Evolutionary conservation across 2,113 vertebrate genomes (phyloP), one percentile per base, ranked within the genome.

Genomic region (Oncorhynchus tshawytscha): DNA sequence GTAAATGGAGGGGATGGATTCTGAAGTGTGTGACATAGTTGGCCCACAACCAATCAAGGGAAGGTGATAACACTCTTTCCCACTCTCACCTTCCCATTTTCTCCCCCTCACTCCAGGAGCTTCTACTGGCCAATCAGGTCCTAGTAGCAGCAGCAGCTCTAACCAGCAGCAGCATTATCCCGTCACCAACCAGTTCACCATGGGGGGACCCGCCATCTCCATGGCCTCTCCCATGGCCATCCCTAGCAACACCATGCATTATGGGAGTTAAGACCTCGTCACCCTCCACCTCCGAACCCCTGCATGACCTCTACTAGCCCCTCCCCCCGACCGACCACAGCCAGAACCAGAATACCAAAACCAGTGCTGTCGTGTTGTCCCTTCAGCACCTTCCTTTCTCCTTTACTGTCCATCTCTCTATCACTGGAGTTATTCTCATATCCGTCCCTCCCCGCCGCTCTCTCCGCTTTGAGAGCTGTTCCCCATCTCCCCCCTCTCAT

Each of bases 221-320:
- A 98, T 98, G 96, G 96, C 96, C 22, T 98, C 96, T 0, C 96
- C 96, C 4, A 96, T 98, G 95, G 96, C 95, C 83, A 95, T 98
- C 91, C 95, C 95, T 70, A 96, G 94, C 94, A 97, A 96, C 94
- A 97, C 96, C 90, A 94, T 97, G 95, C 96, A 98, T 92, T 97
- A 98, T 49, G 96, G 96, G 81, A 97, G 95, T 93, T 97, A 96
- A 85, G 81, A 85, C 67, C 71, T 69, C 6, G 27, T 39, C 22
- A 72, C 73, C 81, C n/a, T 70, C 67, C 74, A n/a, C 80, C 74
- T 29, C 29, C 74, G 8, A 2, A 66, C 66, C 81, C 82, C 76
- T 83, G 79, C 85, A 87, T 88, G 77, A 87, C 80, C 85, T 89
- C 82, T 84, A 87, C 85, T 60, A 78, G 51, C 57, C 59, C 68